Evolutionary conservation across 2,113 vertebrate genomes (phyloP).

Genomic region (Sturnus vulgaris): DNA sequence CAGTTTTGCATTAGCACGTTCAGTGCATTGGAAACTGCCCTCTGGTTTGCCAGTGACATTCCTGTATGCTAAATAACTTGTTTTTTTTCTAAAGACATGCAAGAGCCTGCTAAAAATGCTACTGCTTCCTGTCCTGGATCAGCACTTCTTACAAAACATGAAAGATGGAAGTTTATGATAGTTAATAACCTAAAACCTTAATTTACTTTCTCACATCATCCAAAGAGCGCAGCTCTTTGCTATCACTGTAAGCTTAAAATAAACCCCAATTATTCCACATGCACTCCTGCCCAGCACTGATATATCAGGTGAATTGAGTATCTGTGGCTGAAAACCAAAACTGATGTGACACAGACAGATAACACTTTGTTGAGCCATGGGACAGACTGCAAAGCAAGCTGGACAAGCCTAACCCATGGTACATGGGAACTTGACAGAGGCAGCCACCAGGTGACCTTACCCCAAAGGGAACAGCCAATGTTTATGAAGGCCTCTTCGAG

Average conservation of each 20-base stretch:
- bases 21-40: background rate
- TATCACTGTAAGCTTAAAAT: background rate
- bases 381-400: background rate
- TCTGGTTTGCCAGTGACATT: background rate
- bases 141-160: background rate
- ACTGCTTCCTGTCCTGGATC: background rate
- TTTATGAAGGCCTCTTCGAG: background rate
- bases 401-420: background rate
- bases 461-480: background rate
- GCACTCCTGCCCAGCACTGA: background rate
- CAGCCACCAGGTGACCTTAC: background rate
- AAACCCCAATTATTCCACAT: background rate
- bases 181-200: background rate
- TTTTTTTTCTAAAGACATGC: background rate
- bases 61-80: fast-evolving
- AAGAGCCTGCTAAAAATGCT: background rate
- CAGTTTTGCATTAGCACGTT: background rate
- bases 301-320: background rate
- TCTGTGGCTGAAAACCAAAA: background rate
- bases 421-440: fast-evolving
- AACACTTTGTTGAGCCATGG: background rate
- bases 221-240: background rate
- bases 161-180: background rate
- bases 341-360: background rate
- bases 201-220: background rate